Conservation (phyloP, 1,140 invertebrate species). For the Scylla paramamosain region DNA sequence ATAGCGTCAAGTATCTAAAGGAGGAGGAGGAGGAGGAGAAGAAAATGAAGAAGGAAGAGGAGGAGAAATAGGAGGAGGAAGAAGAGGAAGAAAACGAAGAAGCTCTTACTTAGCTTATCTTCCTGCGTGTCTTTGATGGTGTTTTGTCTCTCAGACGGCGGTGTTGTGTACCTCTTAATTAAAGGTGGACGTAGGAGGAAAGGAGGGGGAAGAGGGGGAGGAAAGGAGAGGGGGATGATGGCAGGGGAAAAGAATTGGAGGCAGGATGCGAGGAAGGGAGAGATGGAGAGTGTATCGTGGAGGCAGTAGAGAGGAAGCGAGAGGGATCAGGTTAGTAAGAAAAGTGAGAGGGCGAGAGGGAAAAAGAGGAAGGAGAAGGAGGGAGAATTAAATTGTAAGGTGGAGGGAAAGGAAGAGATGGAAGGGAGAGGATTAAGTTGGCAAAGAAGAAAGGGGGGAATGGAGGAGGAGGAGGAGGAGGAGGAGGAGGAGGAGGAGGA, state of each 20-base stretch:
- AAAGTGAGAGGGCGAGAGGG: neutral
- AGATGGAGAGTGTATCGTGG: neutral
- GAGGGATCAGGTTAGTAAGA: neutral
- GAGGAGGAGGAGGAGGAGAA: neutral
- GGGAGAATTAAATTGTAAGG: neutral
- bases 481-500: neutral
- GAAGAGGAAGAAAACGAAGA: neutral
- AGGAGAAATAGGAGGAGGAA: neutral
- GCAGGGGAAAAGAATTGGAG: neutral
- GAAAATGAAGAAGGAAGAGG: neutral
- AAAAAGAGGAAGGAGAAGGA: neutral
- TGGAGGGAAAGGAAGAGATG: neutral
- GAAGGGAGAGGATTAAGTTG: neutral
- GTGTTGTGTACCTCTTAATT: slow-evolving; percentile 12
- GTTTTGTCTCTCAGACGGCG: neutral
- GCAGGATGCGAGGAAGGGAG: neutral
- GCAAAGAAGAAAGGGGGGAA: neutral
- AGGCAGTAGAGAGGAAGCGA: neutral
- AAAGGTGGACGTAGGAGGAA: neutral
- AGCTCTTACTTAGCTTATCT: neutral
- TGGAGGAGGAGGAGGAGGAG: neutral
- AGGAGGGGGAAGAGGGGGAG: neutral
- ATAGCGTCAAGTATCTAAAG: neutral
- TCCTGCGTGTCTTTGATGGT: neutral
- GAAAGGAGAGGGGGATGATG: neutral